A percentile compares a stretch with the other conserved stretches of the same genome.
Conservation (phyloP, 1,140 invertebrate species). For the Carposina sasakii region DNA sequence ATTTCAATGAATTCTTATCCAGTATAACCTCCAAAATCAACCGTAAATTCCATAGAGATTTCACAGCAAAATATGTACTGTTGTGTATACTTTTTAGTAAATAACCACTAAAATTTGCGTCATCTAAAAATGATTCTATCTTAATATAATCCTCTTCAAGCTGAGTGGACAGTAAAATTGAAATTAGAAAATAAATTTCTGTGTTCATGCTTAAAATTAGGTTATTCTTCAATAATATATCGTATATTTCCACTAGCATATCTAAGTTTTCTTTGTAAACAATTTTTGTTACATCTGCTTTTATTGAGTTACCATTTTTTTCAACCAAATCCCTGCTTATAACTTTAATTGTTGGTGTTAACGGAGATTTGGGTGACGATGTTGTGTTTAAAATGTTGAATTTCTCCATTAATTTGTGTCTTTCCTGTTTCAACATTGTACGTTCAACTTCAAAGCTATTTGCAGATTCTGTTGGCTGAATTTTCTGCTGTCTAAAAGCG, state of each 20-base stretch:
- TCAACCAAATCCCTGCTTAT: conserved; percentile 38
- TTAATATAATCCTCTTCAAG: conserved; percentile 36
- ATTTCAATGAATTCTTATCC: conserved; percentile 59
- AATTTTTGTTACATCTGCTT: conserved; percentile 45
- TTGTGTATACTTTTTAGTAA: conserved; percentile 61
- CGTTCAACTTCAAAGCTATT: conserved; percentile 56
- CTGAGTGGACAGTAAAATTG: conserved; percentile 58
- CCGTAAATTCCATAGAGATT: conserved; percentile 53
- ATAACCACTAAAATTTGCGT: conserved; percentile 30
- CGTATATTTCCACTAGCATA: conserved; percentile 53
- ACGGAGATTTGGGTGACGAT: conserved; percentile 27
- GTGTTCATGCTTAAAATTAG: conserved; percentile 58
- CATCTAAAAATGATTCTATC: conserved; percentile 31
- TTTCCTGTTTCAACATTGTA: conserved; percentile 58
- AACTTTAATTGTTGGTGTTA: conserved; percentile 49
- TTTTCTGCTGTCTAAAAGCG: conserved; percentile 55
- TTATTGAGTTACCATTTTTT: conserved; percentile 30
- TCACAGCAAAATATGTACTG: conserved; percentile 61
- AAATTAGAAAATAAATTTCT: conserved; percentile 65
- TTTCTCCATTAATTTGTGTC: conserved; percentile 67
- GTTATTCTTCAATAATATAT: conserved; percentile 56
- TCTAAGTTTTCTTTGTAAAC: conserved; percentile 50
- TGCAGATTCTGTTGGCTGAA: conserved; percentile 47
- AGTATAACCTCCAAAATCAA: conserved; percentile 51
- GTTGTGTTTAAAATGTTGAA: conserved; percentile 59